Percentiles rank a stretch among this genome's conserved stretches.
phyloP scores from a whole-genome alignment of 2,888 invertebrate genomes.

The Sinhomidia bicolor region DNA sequence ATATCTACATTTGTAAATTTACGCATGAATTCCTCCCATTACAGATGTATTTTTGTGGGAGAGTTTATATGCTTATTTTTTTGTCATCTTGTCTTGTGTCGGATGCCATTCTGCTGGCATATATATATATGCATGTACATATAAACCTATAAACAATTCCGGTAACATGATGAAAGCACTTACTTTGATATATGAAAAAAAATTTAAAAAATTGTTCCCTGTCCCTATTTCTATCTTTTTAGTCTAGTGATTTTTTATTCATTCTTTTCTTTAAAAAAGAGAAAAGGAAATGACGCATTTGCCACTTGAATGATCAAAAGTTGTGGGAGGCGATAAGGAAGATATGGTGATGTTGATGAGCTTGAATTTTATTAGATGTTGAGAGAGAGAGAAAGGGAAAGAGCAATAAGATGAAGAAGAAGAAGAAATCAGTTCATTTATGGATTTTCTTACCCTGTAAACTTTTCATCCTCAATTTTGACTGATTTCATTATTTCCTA shows the following conservation, averaged over 20 bases:
- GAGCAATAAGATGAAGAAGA: neutral
- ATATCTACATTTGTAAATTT: neutral
- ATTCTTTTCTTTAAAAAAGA: no score
- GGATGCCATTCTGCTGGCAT: no score
- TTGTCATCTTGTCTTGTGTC: conserved; percentile 19
- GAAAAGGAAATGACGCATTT: conserved; percentile 51
- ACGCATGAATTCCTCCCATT: conserved; percentile 9
- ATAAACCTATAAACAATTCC: no score
- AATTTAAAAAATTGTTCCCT: neutral
- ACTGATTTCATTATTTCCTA: conserved; percentile 10
- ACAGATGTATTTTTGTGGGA: neutral
- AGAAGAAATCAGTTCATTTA: conserved; percentile 32
- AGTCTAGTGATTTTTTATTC: no score
- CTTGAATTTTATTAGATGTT: conserved; percentile 29
- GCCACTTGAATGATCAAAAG: conserved; percentile 56
- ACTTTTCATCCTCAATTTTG: conserved; percentile 34
- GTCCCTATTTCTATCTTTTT: neutral
- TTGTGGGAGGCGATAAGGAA: conserved; percentile 28
- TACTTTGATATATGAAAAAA: neutral
- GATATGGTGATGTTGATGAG: conserved; percentile 39
- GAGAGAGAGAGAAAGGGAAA: neutral
- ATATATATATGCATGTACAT: no score
- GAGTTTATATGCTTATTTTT: no score
- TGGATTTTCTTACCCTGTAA: conserved; percentile 17
- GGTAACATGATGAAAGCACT: neutral